Conservation (phyloP, 2,113 vertebrate species). For the Syrrhaptes paradoxus region DNA sequence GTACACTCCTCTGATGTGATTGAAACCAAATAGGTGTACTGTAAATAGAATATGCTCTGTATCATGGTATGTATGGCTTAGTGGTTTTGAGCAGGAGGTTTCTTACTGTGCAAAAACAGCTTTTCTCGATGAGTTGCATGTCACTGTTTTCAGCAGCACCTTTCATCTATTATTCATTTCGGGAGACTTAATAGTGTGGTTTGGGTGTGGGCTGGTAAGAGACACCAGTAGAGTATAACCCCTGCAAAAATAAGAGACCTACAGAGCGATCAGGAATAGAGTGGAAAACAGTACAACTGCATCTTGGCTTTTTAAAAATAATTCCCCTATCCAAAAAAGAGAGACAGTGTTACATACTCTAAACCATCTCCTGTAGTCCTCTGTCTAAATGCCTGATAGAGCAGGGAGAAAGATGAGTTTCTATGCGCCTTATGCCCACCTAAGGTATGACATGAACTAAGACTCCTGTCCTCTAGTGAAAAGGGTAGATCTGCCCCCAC, state of each 20-base stretch:
- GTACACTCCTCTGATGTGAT: slow-evolving; percentile 66
- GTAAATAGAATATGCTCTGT: slow-evolving; percentile 63
- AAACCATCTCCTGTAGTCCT: neutral
- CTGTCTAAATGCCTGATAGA: neutral
- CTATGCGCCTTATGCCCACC: neutral
- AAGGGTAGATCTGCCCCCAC: neutral
- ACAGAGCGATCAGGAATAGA: neutral
- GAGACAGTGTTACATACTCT: neutral
- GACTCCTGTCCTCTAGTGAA: neutral
- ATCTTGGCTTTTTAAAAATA: neutral
- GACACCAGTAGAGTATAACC: slow-evolving; percentile 49
- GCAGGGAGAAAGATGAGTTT: neutral
- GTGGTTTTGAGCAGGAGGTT: slow-evolving; percentile 66
- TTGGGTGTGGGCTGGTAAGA: slow-evolving; percentile 63
- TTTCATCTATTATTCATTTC: slow-evolving; percentile 80
- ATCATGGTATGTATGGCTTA: slow-evolving; percentile 56
- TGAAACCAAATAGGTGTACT: slow-evolving; percentile 58
- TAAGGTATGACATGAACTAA: neutral
- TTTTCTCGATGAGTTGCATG: slow-evolving; percentile 74
- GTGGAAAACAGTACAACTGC: neutral
- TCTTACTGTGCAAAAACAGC: slow-evolving; percentile 68
- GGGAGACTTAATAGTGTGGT: slow-evolving; percentile 62
- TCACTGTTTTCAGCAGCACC: slow-evolving; percentile 70
- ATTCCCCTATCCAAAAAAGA: neutral
- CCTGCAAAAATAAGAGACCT: neutral